phyloP scores from a whole-genome alignment of 2,797 vertebrate genomes.

The Urophycis tenuis region DNA sequence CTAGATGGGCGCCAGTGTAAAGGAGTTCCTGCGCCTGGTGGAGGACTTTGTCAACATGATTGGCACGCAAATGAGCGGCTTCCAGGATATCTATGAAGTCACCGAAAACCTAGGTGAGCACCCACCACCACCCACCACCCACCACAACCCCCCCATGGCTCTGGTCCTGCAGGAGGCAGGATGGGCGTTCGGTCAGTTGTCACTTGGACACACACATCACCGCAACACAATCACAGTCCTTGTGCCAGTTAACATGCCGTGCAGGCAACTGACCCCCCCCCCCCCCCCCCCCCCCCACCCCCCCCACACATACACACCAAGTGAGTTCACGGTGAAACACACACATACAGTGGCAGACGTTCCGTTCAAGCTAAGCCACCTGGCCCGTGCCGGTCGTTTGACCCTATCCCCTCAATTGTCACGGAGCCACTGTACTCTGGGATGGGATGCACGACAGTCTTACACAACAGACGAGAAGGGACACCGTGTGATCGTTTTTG shows the following conservation, averaged over 20 bases:
- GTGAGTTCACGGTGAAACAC: slow-evolving; percentile 10
- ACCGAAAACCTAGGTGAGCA: slow-evolving; percentile 95
- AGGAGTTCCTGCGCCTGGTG: slow-evolving; percentile 84
- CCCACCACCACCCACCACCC: slow-evolving; percentile 28
- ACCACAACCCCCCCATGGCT: slow-evolving; percentile 21
- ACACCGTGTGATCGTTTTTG: neutral
- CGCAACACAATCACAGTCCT: slow-evolving; percentile 9
- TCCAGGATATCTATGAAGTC: slow-evolving; percentile 95
- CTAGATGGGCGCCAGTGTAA: slow-evolving; percentile 87
- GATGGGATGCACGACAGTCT: neutral
- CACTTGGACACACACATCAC: slow-evolving; percentile 33
- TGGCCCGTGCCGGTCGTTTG: neutral
- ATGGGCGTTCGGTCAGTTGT: slow-evolving; percentile 35
- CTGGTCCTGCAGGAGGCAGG: slow-evolving; percentile 28
- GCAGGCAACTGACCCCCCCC: neutral
- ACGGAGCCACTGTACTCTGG: neutral
- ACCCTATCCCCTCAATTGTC: neutral
- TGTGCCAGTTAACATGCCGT: neutral
- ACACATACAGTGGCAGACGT: no score
- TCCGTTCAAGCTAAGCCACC: slow-evolving; percentile 12
- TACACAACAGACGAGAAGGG: neutral
- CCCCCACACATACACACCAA: no score
- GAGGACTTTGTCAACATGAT: slow-evolving; percentile 95
- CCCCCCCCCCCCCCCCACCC: no score
- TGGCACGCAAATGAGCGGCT: slow-evolving; percentile 91